A percentile compares a stretch with the other conserved stretches of the same genome.
Evolutionary conservation across 1,140 invertebrate species (phyloP).

Genomic region (Drusus annulatus): DNA sequence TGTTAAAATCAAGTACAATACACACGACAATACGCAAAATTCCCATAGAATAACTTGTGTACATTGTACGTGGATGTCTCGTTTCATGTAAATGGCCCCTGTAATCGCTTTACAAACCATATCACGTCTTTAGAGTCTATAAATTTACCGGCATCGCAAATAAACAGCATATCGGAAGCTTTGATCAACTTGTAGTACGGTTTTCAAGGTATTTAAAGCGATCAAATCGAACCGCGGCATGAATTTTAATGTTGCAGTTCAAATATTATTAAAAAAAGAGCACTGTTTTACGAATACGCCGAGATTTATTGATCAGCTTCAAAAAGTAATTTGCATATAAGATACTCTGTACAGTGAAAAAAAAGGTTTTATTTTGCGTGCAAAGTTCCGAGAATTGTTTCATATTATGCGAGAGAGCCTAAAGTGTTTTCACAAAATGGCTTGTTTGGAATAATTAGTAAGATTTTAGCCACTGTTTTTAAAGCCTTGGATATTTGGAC

Average conservation of each 20-base stretch:
- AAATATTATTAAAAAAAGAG: neutral
- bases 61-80: no score
- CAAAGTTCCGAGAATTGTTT: no score
- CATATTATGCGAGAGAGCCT: no score
- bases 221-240: neutral
- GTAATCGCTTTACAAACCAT: neutral
- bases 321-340: no score
- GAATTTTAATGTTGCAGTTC: neutral
- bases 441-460: no score
- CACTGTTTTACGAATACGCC: no score
- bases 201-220: neutral
- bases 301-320: no score
- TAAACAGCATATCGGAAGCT: neutral
- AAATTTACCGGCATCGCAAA: constrained; percentile 2
- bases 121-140: neutral
- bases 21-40: neutral
- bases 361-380: no score
- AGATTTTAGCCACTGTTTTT: no score
- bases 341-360: no score
- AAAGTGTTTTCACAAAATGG: no score
- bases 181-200: neutral
- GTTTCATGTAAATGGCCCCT: constrained; percentile 7
- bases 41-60: neutral
- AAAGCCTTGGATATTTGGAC: no score
- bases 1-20: neutral